These are phyloP conservation scores for Brachirus orientalis DNA, from an alignment of 2,113 vertebrate species.

Conservation along the genomic window DNA sequence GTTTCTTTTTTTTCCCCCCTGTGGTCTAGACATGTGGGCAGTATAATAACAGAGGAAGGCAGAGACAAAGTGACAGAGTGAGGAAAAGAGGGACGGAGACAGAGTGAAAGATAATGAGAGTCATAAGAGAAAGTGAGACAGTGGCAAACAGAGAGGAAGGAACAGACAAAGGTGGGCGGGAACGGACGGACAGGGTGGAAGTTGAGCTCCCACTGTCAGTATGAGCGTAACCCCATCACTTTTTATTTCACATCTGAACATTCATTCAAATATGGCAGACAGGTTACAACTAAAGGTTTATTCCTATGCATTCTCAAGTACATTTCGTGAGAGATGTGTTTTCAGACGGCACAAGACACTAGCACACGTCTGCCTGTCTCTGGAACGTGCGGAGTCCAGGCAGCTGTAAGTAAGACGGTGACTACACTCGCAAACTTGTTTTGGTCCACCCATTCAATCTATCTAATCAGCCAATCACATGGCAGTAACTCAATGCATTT, in stretches of 20 bases:
- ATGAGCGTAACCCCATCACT: neutral
- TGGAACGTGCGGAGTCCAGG: too few species aligned
- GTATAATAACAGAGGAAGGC: constrained; percentile 61
- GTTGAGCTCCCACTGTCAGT: constrained; percentile 20
- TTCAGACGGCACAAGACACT: too few species aligned
- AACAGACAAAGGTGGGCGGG: constrained; percentile 46
- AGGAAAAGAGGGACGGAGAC: constrained; percentile 41
- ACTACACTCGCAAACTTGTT: too few species aligned
- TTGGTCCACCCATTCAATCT: too few species aligned
- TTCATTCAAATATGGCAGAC: neutral
- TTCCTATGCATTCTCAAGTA: too few species aligned
- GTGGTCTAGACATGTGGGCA: constrained; percentile 72
- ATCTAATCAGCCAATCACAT: too few species aligned
- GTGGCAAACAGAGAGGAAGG: constrained; percentile 6
- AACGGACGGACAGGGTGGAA: constrained; percentile 24
- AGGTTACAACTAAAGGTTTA: neutral
- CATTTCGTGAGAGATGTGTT: too few species aligned
- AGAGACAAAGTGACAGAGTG: constrained; percentile 54
- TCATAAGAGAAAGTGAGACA: constrained; percentile 26
- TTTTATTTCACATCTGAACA: neutral
- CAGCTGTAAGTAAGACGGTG: too few species aligned
- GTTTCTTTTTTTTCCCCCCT: constrained; percentile 18
- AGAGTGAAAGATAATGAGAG: constrained; percentile 59
- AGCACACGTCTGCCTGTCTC: too few species aligned
- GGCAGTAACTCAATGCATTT: too few species aligned